Evolutionary conservation across 2,113 vertebrate species (phyloP).

Genomic region (Sphyrna mokarran): DNA sequence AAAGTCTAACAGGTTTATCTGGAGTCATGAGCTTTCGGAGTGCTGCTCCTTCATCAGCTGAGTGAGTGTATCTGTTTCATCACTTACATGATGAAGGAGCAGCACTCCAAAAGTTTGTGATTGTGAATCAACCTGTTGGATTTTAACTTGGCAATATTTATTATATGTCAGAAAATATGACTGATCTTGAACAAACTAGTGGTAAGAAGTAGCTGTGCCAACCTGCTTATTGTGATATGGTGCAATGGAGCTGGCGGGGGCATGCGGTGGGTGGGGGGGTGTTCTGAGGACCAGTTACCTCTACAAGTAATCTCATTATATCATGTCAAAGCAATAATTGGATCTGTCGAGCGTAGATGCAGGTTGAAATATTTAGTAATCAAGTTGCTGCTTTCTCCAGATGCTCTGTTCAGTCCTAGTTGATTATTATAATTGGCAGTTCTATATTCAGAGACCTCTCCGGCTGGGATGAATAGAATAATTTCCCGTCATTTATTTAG

Average conservation of each 20-base stretch:
- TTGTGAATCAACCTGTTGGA: too few species aligned
- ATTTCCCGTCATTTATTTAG: background rate
- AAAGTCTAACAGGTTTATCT: too few species aligned
- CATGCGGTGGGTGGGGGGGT: background rate
- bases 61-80: too few species aligned
- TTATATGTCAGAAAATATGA: background rate
- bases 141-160: background rate
- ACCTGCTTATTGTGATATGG: background rate
- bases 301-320: background rate
- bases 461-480: background rate
- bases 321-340: background rate
- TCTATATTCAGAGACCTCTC: background rate
- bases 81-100: too few species aligned
- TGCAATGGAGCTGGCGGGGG: background rate
- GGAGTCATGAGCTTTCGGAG: too few species aligned
- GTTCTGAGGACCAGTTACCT: background rate
- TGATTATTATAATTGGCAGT: background rate
- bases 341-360: background rate
- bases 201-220: background rate
- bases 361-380: background rate
- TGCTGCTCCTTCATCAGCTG: too few species aligned
- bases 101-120: too few species aligned
- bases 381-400: background rate
- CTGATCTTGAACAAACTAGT: background rate
- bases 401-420: background rate